Percentiles rank a stretch among this genome's conserved stretches.
Evolutionary conservation across 2,797 vertebrate genomes (phyloP).

Genomic region (Chrosomus eos): DNA sequence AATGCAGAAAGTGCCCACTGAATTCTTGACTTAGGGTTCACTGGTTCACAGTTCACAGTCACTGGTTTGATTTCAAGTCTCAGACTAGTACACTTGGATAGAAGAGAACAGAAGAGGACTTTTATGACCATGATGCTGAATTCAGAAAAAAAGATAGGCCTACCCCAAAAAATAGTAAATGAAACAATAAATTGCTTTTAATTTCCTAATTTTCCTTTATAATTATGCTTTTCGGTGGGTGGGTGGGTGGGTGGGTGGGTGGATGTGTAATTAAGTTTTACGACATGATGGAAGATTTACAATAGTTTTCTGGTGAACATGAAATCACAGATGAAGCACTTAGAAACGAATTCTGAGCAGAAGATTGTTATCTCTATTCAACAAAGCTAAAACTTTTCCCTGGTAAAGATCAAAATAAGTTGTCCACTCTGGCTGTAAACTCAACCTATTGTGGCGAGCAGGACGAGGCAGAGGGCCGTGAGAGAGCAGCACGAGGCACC

Average conservation of each 20-base stretch:
- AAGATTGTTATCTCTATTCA: conserved; percentile 1
- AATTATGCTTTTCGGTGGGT: conserved; percentile 2
- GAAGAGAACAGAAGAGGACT: not conserved
- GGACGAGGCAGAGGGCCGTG: too few species aligned
- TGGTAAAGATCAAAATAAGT: not conserved
- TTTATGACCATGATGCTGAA: not conserved
- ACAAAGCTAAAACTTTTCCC: conserved; percentile 8
- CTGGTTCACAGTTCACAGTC: not conserved
- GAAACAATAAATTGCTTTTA: conserved; percentile 29
- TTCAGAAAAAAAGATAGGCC: not conserved
- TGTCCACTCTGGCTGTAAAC: not conserved
- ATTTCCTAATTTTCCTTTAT: conserved; percentile 21
- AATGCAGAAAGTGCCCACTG: not conserved
- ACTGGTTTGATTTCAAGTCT: not conserved
- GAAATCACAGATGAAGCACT: conserved; percentile 7
- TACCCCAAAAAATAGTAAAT: conserved; percentile 19
- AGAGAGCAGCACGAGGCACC: too few species aligned
- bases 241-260: not conserved
- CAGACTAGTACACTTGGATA: not conserved
- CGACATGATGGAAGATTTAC: not conserved
- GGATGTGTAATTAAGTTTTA: not conserved
- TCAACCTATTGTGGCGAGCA: too few species aligned
- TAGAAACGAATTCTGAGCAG: not conserved
- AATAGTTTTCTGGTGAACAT: conserved; percentile 3
- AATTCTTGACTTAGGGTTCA: not conserved